Percentiles rank a stretch among this genome's conserved stretches.
Conservation (phyloP, 2,113 vertebrate species). For the Dermatemys mawii region DNA sequence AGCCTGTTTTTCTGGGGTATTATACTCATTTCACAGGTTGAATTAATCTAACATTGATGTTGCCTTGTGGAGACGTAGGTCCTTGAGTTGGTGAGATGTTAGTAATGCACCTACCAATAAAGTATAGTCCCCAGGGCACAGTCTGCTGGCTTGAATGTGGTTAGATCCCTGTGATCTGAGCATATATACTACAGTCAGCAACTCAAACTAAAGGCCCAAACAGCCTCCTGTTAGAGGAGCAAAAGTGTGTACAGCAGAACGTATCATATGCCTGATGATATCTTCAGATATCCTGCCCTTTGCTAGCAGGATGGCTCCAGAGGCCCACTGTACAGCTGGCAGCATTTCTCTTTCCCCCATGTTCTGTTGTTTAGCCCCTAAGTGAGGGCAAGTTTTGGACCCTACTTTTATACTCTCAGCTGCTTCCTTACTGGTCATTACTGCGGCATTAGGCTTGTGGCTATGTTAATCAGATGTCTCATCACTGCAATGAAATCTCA, state of each 20-base stretch:
- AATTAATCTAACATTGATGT: fast-evolving
- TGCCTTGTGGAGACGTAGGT: not conserved
- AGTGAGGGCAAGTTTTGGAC: not conserved
- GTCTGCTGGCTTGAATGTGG: not conserved
- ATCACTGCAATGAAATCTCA: fast-evolving
- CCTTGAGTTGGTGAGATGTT: not conserved
- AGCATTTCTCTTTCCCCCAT: too few species aligned
- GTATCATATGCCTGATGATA: too few species aligned
- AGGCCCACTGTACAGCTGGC: not conserved
- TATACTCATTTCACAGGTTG: fast-evolving
- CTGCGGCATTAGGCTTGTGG: fast-evolving
- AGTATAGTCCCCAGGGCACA: fast-evolving
- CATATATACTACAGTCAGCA: fast-evolving
- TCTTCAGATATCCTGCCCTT: not conserved
- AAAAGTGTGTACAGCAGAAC: not conserved
- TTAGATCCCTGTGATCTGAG: fast-evolving
- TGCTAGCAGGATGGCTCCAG: not conserved
- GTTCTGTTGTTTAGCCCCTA: not conserved
- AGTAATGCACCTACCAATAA: not conserved
- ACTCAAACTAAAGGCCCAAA: fast-evolving
- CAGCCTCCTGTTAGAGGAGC: fast-evolving
- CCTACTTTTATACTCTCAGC: not conserved
- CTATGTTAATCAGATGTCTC: fast-evolving
- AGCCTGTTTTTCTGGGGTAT: not conserved
- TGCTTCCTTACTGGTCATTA: fast-evolving